Percentiles rank a stretch among this genome's conserved stretches.
Conservation (phyloP, 2,113 vertebrate species). For the Aspiorhynchus laticeps region DNA sequence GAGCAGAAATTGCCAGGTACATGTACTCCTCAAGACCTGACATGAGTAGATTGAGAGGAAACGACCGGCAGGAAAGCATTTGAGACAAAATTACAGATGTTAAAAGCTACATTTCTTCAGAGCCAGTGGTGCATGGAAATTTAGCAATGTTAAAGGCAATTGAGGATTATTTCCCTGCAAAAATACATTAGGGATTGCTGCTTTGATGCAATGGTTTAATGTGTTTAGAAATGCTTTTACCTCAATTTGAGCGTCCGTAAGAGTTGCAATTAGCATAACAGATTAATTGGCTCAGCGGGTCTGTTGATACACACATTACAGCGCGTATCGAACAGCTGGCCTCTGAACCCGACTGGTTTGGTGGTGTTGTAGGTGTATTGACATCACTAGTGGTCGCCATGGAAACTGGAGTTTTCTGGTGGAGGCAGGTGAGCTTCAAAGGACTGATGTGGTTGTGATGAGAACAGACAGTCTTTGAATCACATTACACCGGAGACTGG, state of each 20-base stretch:
- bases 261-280: conserved; percentile 37
- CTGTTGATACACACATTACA: conserved; percentile 33
- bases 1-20: conserved; percentile 24
- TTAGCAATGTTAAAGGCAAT: not conserved
- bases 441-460: conserved; percentile 39
- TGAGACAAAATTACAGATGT: not conserved
- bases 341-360: conserved; percentile 48
- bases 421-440: conserved; percentile 47
- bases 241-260: not conserved
- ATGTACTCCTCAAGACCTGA: conserved; percentile 14
- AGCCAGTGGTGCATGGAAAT: too few species aligned
- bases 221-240: conserved; percentile 4
- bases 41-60: conserved; percentile 27
- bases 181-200: conserved; percentile 1
- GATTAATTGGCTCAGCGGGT: conserved; percentile 20
- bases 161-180: not conserved
- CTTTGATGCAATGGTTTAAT: not conserved
- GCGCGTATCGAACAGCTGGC: conserved; percentile 24
- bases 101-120: conserved; percentile 14
- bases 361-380: conserved; percentile 43
- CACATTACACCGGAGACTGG: conserved; percentile 40
- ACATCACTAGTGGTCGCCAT: conserved; percentile 53
- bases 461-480: conserved; percentile 51
- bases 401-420: conserved; percentile 57
- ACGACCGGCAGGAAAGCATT: not conserved